Conservation (phyloP, 2,888 invertebrate species). For the Meteorus colon region DNA sequence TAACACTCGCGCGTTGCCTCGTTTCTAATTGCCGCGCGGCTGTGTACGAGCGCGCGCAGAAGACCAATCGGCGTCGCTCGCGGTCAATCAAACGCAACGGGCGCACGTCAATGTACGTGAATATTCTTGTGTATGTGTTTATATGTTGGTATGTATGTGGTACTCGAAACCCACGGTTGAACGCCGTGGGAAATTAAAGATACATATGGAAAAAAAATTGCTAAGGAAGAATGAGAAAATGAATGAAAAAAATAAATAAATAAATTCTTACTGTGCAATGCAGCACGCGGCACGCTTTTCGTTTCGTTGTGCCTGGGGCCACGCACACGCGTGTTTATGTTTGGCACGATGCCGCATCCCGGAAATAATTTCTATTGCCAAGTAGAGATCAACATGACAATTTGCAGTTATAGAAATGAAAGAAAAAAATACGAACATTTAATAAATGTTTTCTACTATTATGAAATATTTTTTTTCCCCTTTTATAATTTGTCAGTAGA, state of each 20-base stretch:
- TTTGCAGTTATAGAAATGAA: neutral
- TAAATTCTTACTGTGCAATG: neutral
- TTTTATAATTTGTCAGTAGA: neutral
- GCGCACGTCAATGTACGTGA: neutral
- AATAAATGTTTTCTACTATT: neutral
- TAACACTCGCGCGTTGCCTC: constrained; percentile 54
- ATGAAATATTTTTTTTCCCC: neutral
- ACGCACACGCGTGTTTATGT: constrained; percentile 5
- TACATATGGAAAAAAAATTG: neutral
- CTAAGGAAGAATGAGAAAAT: neutral
- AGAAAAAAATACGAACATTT: neutral
- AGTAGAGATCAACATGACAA: constrained; percentile 6
- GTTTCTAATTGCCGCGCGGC: constrained; percentile 60
- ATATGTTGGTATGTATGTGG: neutral
- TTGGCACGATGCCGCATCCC: constrained; percentile 6
- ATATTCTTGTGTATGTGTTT: neutral
- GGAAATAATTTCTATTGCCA: constrained; percentile 18
- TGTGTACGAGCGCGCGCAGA: constrained; percentile 48
- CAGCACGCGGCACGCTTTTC: neutral
- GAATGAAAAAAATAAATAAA: neutral
- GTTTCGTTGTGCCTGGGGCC: neutral
- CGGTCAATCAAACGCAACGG: constrained; percentile 17
- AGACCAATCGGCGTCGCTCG: constrained; percentile 23
- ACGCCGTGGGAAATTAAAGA: constrained; percentile 23
- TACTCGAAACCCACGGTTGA: constrained; percentile 10